A percentile compares a stretch with the other conserved stretches of the same genome.
phyloP scores from a whole-genome alignment of 2,113 vertebrate genomes.

The Atlantisia rogersi region DNA sequence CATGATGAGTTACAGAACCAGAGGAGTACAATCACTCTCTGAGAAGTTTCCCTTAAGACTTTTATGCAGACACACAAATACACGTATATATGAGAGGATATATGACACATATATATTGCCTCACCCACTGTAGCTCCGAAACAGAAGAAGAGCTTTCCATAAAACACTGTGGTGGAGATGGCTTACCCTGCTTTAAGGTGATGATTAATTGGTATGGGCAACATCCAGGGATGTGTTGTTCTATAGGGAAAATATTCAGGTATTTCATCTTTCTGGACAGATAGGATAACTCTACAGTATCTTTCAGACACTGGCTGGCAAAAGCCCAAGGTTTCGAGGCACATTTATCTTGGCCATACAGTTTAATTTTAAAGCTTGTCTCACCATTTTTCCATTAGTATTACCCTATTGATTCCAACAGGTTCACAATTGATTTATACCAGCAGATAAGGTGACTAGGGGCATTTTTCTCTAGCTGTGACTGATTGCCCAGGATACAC shows the following conservation, averaged over 20 bases:
- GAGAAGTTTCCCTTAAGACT: neutral
- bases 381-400: neutral
- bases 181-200: neutral
- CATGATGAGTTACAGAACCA: neutral
- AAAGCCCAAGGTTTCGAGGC: neutral
- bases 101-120: neutral
- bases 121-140: neutral
- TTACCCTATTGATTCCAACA: neutral
- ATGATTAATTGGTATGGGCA: neutral
- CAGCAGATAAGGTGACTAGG: neutral
- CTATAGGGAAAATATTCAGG: neutral
- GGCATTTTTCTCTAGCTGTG: neutral
- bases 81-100: neutral
- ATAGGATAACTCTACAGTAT: neutral
- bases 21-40: neutral
- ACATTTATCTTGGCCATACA: neutral
- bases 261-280: neutral
- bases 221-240: neutral
- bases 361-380: neutral
- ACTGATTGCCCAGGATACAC: neutral
- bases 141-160: neutral
- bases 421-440: neutral
- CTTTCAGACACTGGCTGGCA: neutral
- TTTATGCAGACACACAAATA: neutral
- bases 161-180: neutral